Base-by-base conservation (phyloP, 2,113 vertebrate species). In the Pomatostomus ruficeps region DNA sequence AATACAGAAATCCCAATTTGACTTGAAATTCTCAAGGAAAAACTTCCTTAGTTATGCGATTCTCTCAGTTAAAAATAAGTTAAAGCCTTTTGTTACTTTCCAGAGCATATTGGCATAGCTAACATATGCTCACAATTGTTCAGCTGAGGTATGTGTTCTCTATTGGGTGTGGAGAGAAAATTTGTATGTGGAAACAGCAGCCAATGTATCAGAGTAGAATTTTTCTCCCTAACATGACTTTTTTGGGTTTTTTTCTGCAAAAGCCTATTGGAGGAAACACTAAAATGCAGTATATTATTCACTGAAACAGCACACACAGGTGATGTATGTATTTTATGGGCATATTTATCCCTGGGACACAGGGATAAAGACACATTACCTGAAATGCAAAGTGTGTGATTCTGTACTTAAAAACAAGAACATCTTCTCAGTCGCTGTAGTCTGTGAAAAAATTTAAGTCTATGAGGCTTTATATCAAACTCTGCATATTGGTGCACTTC, bases 71-170 rank as follows among this genome's bases (percentile, higher is more conserved):
- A 92, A 91, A 94, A 96, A 76, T 82, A 97, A 93, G 35, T 93
- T 91, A n/a, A 73, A 95, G 63, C 42, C 71, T 91, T 95, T 95
- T 94, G 85, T 93, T 96, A 40, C 59, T 95, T 97, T 94, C 82
- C 88, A 93, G 71, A 77, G 94, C 95, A 93, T 89, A 94, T 26
- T 96, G 89, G 87, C 93, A 88, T 95, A 89, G 67, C 87, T 91
- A 81, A 70, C 78, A 33, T 91, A 91, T 55, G 91, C 67, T 96
- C 46, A 73, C 93, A 94, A 74, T 95, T 93, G 85, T 96, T 95
- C 72, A 82, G 62, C 74, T 77, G 93, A 96, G 68, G 78, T 97
- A 88, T 91, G 85, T 77, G 71, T 85, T 95, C 87, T 90, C 43
- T 58, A 0, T 88, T 96, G 87, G 91, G 90, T 90, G 94, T 76